Base-by-base conservation (phyloP, 2,888 invertebrate species). In the Agonopterix arenella region DNA sequence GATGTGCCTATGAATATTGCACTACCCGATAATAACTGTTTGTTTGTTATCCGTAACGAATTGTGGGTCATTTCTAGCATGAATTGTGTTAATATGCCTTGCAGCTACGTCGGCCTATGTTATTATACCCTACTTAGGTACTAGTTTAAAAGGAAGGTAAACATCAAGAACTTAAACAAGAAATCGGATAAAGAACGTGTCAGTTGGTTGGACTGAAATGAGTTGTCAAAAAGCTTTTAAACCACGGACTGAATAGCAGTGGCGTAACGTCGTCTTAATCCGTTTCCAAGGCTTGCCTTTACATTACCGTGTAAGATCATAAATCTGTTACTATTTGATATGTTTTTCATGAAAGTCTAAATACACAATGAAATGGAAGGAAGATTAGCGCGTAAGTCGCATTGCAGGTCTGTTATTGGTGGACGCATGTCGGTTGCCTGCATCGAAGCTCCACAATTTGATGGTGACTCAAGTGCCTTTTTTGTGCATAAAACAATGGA, bases 181-280 rank as follows among this genome's bases (percentile, higher is more conserved):
- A 43, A 57, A 58, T 58, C 58, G 61, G 56, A 60, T 59, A 59
- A 53, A 62, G 64, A 67, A 66, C 70, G 69, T 71, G 70, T 68
- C 78, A 73, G 76, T 73, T 69, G 70, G 61, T 54, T 50, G 55
- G 58, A 60, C 62, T 38, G 11, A 64, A 70, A 67, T 71, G 71
- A 79, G 70, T 74, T 84, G 85, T 84, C 84, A 79, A 77, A 85
- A 85, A 82, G 82, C 84, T 86, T 85, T 85, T 84, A 84, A 75
- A 80, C 68, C 28, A 18, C 18, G 1, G 7, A 28, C 28, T 5
- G 28, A 28, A 28, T 1, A 28, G 28, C 7, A 28, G 7, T 5
- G 5, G 28, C 28, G 5, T 1, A 28, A 28, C 4, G 7, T 28
- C 4, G 4, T 4, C 4, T 4, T 18, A 18, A 18, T 18, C 4